A percentile compares a stretch with the other conserved stretches of the same genome.
Evolutionary conservation across 2,113 vertebrate species (phyloP).

Genomic region (Todiramphus saurophagus): DNA sequence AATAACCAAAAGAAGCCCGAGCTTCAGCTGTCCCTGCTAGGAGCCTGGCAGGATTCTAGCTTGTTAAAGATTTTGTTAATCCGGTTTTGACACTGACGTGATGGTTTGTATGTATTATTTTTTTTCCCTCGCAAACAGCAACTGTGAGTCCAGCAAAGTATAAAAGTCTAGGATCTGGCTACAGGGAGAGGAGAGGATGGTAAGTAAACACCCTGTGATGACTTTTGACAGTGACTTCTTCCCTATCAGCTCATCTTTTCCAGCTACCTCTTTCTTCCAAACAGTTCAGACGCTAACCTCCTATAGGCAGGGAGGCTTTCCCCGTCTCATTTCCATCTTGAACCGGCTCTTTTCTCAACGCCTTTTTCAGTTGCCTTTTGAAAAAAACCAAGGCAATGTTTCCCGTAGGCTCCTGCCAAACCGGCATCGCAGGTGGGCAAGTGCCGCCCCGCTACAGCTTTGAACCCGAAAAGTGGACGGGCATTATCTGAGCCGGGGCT

Average conservation of each 20-base stretch:
- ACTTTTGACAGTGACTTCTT: neutral
- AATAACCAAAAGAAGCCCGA: neutral
- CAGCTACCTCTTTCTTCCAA: neutral
- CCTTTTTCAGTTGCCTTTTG: neutral
- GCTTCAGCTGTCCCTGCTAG: neutral
- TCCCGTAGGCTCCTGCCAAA: neutral
- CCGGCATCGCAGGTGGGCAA: neutral
- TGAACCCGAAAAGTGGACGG: neutral
- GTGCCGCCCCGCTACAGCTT: neutral
- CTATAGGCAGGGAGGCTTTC: neutral
- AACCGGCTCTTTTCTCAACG: neutral
- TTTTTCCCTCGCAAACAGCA: neutral
- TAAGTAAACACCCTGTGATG: neutral
- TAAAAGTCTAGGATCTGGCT: neutral
- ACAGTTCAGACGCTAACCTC: neutral
- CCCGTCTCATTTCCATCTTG: neutral
- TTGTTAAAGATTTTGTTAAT: neutral
- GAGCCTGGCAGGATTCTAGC: neutral
- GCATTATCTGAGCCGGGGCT: neutral
- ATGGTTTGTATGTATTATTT: neutral
- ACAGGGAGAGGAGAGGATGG: neutral
- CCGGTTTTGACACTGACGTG: neutral
- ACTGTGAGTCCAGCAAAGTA: neutral
- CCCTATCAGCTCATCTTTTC: neutral
- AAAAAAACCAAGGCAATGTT: neutral